phyloP scores from a whole-genome alignment of 2,797 vertebrate species.

The Neosilurus mollespiculum region DNA sequence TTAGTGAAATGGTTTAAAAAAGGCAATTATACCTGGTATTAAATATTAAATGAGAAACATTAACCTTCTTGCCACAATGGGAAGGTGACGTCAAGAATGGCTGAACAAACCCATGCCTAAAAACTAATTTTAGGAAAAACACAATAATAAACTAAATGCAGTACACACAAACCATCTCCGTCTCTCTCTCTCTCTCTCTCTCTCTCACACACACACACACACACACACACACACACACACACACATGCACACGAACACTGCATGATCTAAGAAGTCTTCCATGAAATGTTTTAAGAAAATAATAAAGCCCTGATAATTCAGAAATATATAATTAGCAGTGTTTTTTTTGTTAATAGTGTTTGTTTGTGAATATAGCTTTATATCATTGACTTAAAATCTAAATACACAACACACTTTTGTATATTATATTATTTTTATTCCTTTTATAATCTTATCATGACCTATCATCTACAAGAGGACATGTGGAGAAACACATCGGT shows the following conservation, averaged over 20 bases:
- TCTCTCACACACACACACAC: too few species aligned
- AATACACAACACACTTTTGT: neutral
- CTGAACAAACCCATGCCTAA: neutral
- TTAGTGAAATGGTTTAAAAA: neutral
- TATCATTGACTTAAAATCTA: neutral
- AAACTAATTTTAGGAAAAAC: neutral
- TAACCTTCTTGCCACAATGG: neutral
- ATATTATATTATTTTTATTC: neutral
- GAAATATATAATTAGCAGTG: neutral
- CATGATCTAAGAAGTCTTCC: neutral
- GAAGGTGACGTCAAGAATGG: neutral
- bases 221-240: too few species aligned
- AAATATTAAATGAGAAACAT: slow-evolving; percentile 1
- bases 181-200: too few species aligned
- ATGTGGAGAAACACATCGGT: neutral
- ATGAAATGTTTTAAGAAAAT: neutral
- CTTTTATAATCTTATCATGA: neutral
- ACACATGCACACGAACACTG: neutral
- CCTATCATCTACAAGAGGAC: neutral
- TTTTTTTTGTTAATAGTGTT: neutral
- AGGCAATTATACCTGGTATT: neutral
- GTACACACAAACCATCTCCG: neutral
- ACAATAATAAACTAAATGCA: neutral
- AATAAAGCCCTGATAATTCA: neutral
- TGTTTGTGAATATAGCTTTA: neutral